phyloP scores from a whole-genome alignment of 2,797 vertebrate genomes.

The Furcifer pardalis region DNA sequence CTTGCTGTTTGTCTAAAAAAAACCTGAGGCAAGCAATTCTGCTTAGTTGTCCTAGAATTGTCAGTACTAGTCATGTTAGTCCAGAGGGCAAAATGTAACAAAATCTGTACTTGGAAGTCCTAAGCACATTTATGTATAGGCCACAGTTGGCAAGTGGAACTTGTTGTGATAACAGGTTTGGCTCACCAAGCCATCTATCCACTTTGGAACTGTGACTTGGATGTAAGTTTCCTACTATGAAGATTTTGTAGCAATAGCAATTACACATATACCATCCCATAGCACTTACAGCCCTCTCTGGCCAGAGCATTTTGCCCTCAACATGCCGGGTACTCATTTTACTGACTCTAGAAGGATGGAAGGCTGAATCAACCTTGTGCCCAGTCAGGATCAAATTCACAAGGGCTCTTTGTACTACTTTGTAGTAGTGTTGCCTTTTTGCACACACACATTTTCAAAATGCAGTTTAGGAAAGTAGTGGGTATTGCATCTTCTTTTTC shows the following conservation, averaged over 20 bases:
- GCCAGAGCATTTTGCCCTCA: too few species aligned
- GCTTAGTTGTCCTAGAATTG: neutral
- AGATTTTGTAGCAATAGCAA: too few species aligned
- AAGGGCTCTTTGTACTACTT: too few species aligned
- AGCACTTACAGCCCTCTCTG: too few species aligned
- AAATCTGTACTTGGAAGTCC: neutral
- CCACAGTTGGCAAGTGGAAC: neutral
- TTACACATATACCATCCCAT: too few species aligned
- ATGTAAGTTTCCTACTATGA: too few species aligned
- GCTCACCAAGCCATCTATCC: neutral
- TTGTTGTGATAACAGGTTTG: neutral
- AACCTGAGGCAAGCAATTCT: rapidly evolving
- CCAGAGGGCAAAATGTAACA: neutral
- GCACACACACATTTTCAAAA: neutral
- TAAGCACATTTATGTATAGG: neutral
- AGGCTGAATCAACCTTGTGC: too few species aligned
- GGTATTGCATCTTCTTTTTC: neutral
- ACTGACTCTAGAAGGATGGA: too few species aligned
- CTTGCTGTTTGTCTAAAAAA: neutral
- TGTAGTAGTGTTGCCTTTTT: neutral
- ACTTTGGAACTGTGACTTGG: neutral
- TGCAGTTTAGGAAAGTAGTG: neutral
- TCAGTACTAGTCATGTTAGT: neutral
- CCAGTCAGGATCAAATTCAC: too few species aligned
- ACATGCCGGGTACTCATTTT: too few species aligned